Evolutionary conservation across 2,888 invertebrate species (phyloP), one percentile per base, ranked within the genome.

Genomic region (Psylliodes chrysocephalus): DNA sequence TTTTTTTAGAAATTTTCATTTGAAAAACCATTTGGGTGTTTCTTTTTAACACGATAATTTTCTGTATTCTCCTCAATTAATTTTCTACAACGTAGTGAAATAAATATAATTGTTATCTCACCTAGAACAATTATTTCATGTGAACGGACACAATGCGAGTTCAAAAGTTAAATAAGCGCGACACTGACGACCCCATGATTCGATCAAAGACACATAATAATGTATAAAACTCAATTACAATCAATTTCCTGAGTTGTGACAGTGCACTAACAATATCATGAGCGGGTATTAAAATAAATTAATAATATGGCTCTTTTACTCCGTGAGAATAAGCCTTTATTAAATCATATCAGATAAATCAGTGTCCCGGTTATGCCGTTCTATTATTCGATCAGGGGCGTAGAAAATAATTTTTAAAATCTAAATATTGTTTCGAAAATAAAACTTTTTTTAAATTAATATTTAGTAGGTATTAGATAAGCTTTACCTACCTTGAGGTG

Each of bases 191-290:
- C 35, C 40, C 30, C 40, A 17, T 59, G 57, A 59, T 59, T 59
- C 59, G 59, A 59, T 59, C 59, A 59, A 49, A 49, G 49, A 49
- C 8, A 49, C 59, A 49, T 59, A 59, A 57, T 47, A 47, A 59
- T 49, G 28, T 59, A 66, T 66, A 62, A 63, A 65, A 59, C 67
- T 63, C 64, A 69, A 69, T 69, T 64, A 64, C 46, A 51, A 54
- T 63, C 67, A 69, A 69, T 69, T 67, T 69, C 69, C 69, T 67
- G 66, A 69, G 69, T 69, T 69, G 69, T 69, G 69, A 69, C 69
- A 69, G 44, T 66, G 57, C 60, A 60, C 63, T 63, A 57, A 61
- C 67, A 69, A 67, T 60, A 64, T 60, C 66, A 64, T 64, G 62
- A 61, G 53, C 60, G 55, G 54, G 54, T 59, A 63, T 60, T 68